These are phyloP conservation scores for Halcyon chelicuti DNA, from an alignment of 2,797 vertebrate species.

Conservation along the genomic window DNA sequence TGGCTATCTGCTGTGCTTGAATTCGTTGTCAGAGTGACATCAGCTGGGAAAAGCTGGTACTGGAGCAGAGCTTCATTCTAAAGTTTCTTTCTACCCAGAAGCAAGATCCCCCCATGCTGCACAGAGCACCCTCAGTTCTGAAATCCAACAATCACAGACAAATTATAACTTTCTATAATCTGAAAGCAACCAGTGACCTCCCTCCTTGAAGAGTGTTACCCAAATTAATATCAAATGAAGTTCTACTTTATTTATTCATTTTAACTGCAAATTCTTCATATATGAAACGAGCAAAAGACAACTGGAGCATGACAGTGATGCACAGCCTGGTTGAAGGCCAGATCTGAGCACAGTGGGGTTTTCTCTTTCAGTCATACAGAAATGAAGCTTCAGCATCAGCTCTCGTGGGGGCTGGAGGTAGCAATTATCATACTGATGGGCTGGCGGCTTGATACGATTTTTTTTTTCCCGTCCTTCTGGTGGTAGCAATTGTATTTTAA, in stretches of 20 bases:
- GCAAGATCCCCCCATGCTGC: rapidly evolving
- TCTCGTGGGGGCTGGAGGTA: neutral
- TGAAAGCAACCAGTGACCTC: neutral
- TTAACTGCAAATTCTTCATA: neutral
- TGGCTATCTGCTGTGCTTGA: neutral
- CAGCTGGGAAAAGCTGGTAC: conserved; percentile 21
- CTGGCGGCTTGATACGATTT: neutral
- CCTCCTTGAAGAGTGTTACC: neutral
- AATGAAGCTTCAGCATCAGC: neutral
- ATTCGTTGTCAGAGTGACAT: conserved; percentile 16
- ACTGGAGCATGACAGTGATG: neutral
- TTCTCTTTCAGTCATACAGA: neutral
- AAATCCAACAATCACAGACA: neutral
- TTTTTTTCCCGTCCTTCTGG: neutral
- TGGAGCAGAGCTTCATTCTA: neutral
- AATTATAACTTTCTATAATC: neutral
- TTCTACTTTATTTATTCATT: neutral
- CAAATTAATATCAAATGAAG: neutral
- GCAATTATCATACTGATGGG: neutral
- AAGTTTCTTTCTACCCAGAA: neutral
- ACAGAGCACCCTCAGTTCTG: neutral
- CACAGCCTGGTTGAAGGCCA: neutral
- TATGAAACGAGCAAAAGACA: neutral
- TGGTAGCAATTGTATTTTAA: neutral
- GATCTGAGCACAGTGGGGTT: neutral